Evolutionary conservation across 1,140 invertebrate genomes (phyloP).

Genomic region (Drosophila sucinea): DNA sequence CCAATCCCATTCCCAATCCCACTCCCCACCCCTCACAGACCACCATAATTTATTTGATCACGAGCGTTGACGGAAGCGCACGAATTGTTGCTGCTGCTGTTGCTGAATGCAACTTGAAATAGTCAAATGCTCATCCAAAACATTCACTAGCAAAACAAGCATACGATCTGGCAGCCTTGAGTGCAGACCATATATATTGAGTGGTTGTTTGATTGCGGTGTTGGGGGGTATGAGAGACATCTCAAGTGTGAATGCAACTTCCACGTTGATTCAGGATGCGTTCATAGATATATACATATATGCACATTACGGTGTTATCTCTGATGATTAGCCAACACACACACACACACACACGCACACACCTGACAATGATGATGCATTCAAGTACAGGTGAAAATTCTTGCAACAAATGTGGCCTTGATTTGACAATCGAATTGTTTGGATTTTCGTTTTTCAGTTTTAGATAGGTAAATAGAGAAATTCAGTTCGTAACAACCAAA

Average conservation of each 20-base stretch:
- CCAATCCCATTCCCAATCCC: conserved; percentile 10
- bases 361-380: neutral
- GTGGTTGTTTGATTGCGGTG: conserved; percentile 16
- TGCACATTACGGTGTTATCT: neutral
- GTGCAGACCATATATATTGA: conserved; percentile 51
- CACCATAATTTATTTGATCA: conserved; percentile 36
- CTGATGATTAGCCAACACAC: conserved; percentile 27
- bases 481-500: neutral
- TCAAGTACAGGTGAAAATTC: neutral
- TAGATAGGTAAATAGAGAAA: neutral
- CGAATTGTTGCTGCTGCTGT: conserved; percentile 30
- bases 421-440: neutral
- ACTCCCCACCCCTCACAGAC: neutral
- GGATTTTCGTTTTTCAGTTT: neutral
- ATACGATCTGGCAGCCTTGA: conserved; percentile 44
- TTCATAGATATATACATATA: conserved; percentile 13
- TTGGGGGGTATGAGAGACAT: neutral
- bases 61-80: conserved; percentile 68
- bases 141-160: conserved; percentile 24
- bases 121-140: conserved; percentile 45
- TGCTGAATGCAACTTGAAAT: conserved; percentile 37
- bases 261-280: conserved; percentile 70
- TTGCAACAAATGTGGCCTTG: neutral
- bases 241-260: conserved; percentile 35
- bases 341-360: too few species aligned